Conservation (phyloP, 2,113 vertebrate genomes). For the Neolamprologus sp. region DNA sequence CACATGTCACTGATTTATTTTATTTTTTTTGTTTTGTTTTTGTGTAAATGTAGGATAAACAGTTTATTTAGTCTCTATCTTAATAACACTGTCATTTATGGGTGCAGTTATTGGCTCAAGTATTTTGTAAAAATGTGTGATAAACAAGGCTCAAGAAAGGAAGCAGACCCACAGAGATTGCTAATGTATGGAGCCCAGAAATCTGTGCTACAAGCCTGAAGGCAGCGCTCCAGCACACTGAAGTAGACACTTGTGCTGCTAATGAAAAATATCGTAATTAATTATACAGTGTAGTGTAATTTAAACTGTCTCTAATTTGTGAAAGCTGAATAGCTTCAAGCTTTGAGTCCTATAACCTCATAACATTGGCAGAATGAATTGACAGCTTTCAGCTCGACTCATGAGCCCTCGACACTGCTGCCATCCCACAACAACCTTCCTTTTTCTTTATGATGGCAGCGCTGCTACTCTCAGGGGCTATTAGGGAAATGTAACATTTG, state of each 20-base stretch:
- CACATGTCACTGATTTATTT: not conserved
- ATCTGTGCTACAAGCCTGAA: not conserved
- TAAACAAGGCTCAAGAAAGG: not conserved
- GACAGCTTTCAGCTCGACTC: slow-evolving; percentile 12
- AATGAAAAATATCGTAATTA: slow-evolving; percentile 6
- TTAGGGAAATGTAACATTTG: slow-evolving; percentile 71
- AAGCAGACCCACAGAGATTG: not conserved
- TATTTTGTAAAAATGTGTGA: not conserved
- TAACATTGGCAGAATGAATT: not conserved
- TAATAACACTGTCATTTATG: not conserved
- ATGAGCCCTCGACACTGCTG: not conserved
- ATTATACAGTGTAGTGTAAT: not conserved
- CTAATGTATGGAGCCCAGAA: not conserved
- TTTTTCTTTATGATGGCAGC: slow-evolving; percentile 12
- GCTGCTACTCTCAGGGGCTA: slow-evolving; percentile 64
- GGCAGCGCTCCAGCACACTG: not conserved
- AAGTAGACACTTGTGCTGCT: not conserved
- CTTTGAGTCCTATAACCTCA: not conserved
- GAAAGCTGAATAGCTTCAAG: slow-evolving; percentile 2
- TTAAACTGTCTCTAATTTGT: not conserved
- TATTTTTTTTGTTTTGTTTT: not conserved
- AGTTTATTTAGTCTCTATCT: not conserved
- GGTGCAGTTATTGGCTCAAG: not conserved
- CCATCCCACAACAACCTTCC: slow-evolving; percentile 19
- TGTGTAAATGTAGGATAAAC: not conserved